Percentiles rank a stretch among this genome's conserved stretches.
These are phyloP conservation scores for Athrips mouffetella DNA, from an alignment of 2,888 invertebrate genomes.

Conservation along the genomic window DNA sequence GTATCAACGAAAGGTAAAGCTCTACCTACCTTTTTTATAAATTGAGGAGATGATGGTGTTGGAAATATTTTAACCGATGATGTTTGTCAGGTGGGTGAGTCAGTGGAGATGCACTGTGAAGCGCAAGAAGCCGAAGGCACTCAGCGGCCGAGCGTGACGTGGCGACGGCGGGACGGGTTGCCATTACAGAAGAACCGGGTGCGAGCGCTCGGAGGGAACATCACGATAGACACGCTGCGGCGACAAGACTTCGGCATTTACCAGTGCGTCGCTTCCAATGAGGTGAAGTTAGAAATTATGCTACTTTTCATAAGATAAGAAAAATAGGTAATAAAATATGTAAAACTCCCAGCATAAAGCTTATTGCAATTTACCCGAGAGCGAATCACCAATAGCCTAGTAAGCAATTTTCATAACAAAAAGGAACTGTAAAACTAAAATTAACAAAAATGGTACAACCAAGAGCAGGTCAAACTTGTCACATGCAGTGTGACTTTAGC, in stretches of 20 bases:
- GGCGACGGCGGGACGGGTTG: slow-evolving; percentile 92
- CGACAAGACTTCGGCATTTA: slow-evolving; percentile 96
- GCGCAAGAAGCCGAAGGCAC: slow-evolving; percentile 95
- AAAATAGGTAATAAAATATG: too few relatives aligned
- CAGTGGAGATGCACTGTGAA: slow-evolving; percentile 96
- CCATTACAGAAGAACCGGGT: slow-evolving; percentile 89
- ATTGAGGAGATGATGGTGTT: neutral
- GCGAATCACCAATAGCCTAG: too few relatives aligned
- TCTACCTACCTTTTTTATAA: too few relatives aligned
- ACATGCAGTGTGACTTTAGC: too few relatives aligned
- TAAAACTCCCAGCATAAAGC: too few relatives aligned
- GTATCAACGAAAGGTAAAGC: slow-evolving; percentile 88
- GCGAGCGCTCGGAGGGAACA: slow-evolving; percentile 90
- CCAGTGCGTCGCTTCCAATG: slow-evolving; percentile 96
- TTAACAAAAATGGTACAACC: too few relatives aligned
- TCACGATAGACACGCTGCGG: slow-evolving; percentile 92
- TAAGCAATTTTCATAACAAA: too few relatives aligned
- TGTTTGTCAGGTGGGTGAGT: slow-evolving; percentile 82
- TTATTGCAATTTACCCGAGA: too few relatives aligned
- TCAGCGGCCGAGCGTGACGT: slow-evolving; percentile 92
- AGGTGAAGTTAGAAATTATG: too few relatives aligned
- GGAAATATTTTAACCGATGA: neutral
- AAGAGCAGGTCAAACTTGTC: too few relatives aligned
- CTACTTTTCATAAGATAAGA: too few relatives aligned
- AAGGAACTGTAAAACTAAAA: too few relatives aligned